phyloP scores from a whole-genome alignment of 2,113 vertebrate genomes.

The Catharus minimus region DNA sequence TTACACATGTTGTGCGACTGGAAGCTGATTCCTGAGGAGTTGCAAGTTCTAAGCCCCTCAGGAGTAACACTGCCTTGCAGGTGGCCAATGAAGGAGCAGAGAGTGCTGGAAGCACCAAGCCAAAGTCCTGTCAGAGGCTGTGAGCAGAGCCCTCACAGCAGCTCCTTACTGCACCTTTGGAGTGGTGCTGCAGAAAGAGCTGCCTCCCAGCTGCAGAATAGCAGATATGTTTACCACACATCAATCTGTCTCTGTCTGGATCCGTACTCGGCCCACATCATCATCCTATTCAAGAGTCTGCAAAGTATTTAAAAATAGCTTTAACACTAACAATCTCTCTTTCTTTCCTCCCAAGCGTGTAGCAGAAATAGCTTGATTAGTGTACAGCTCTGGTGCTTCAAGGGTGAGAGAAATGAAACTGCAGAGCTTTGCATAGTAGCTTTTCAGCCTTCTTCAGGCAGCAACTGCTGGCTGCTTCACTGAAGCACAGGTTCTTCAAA shows the following conservation, averaged over 20 bases:
- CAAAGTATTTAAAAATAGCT: slow-evolving; percentile 71
- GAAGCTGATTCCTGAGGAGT: background rate
- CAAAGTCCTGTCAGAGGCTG: fast-evolving
- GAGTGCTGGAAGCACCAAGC: background rate
- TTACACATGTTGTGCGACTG: fast-evolving
- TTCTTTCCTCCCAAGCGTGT: slow-evolving; percentile 49
- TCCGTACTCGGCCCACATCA: slow-evolving; percentile 39
- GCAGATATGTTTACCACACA: slow-evolving; percentile 42
- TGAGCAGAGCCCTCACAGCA: fast-evolving
- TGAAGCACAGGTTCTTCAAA: slow-evolving; percentile 51
- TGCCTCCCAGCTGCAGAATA: background rate
- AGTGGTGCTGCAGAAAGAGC: background rate
- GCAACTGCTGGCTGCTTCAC: slow-evolving; percentile 5
- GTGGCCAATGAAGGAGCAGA: background rate
- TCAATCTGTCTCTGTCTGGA: slow-evolving; percentile 54
- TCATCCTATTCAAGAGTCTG: slow-evolving; percentile 54
- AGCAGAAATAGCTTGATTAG: slow-evolving; percentile 72
- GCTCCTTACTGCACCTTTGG: background rate
- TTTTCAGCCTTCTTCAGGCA: slow-evolving; percentile 55
- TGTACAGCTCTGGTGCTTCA: slow-evolving; percentile 50
- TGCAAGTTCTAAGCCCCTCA: background rate
- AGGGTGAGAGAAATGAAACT: slow-evolving; percentile 45
- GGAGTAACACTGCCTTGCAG: background rate
- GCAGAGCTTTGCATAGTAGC: slow-evolving; percentile 50
- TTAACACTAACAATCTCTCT: slow-evolving; percentile 63